Conservation (phyloP, 2,113 vertebrate genomes). For the Phoxinus phoxinus region DNA sequence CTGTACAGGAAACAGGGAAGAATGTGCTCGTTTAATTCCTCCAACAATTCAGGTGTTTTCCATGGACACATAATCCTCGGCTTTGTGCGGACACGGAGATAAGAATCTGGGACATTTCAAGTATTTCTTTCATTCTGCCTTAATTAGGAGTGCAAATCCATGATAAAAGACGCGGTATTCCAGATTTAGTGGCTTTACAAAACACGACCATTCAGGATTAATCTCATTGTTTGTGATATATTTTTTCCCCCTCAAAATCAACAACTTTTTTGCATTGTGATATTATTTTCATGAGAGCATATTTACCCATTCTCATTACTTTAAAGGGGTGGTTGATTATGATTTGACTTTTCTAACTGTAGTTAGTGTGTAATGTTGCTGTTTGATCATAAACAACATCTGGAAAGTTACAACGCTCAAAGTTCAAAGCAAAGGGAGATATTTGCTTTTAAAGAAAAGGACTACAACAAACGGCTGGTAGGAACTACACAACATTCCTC, state of each 20-base stretch:
- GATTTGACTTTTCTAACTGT: too few species aligned
- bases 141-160: slow-evolving; percentile 2
- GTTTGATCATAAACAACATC: too few species aligned
- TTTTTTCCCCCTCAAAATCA: not conserved
- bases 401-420: too few species aligned
- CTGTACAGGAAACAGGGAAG: slow-evolving; percentile 14
- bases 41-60: slow-evolving; percentile 22
- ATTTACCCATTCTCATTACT: not conserved
- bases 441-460: too few species aligned
- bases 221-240: too few species aligned
- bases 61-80: slow-evolving; percentile 17
- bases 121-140: not conserved
- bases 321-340: too few species aligned
- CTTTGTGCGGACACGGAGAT: not conserved
- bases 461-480: too few species aligned
- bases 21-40: slow-evolving; percentile 24
- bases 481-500: too few species aligned
- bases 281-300: not conserved
- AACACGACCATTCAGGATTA: not conserved
- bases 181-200: not conserved
- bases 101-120: slow-evolving; percentile 23
- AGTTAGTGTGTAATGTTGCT: too few species aligned
- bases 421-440: too few species aligned
- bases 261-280: not conserved
- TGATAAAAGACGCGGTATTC: not conserved